Evolutionary conservation across 2,888 invertebrate genomes (phyloP), one percentile per base, ranked within the genome.

Genomic region (Drosophila sordidula): DNA sequence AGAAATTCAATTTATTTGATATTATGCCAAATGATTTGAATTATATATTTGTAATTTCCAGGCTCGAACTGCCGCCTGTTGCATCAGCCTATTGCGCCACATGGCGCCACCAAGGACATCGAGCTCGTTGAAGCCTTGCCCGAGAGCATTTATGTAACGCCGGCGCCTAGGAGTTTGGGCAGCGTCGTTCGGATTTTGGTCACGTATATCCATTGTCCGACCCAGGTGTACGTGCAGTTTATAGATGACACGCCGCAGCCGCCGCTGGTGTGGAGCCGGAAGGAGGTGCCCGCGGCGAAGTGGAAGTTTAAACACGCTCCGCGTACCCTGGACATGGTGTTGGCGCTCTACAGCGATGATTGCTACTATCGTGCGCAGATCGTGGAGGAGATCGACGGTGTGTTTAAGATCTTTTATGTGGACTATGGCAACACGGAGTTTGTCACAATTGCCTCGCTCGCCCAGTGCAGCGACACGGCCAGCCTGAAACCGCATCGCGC

Each of bases 351-450:
- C 55, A 87, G 66, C 57, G 87, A 89, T 44, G 75, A 74, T 8
- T 76, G 83, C 11, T 92, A 90, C 88, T 92, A 92, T 71, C 87
- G 92, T 2, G 92, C 91, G 0, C 90, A 91, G 64, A 72, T 92
- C 2, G 51, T 90, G 25, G 89, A 90, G 3, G 75, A 81, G 32
- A 78, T 78, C n/a, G 82, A 89, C 3, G 73, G 68, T 3, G 56
- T 80, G 1, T 89, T 81, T 50, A 80, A 89, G 51, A 90, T 92
- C 1, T 90, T 92, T 22, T 92, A 90, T 70, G 75, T 92, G 0
- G 92, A 92, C 56, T 92, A 91, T 69, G 92, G 92, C 1, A 91
- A 92, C 58, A 81, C 81, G 0, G 80, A 88, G 39, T 65, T 89
- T 25, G 87, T 92, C 0, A 57, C 64, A 3, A 44, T 91, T 0